Evolutionary conservation across 2,113 vertebrate species (phyloP), one percentile per base, ranked within the genome.

Genomic region (Aegithalos caudatus): DNA sequence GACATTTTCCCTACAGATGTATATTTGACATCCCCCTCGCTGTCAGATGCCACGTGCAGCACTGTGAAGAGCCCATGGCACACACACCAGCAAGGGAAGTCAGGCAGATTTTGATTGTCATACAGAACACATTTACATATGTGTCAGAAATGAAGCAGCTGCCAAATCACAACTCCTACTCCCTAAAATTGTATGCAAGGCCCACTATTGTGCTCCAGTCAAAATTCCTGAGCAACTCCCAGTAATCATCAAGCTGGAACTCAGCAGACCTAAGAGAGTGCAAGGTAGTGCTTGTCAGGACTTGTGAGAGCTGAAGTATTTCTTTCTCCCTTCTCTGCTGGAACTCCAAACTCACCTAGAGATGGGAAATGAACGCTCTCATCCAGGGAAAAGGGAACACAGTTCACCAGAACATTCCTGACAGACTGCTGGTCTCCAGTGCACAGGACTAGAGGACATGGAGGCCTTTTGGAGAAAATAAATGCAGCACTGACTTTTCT

Each of bases 121-220:
- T 12, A 44, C 28, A 87, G 73, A 25, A 85, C 84, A 92, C 33
- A 96, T 94, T 94, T 87, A 85, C 70, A 67, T 71, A 23, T 12
- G 37, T 90, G 78, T 67, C 92, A 94, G 65, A 74, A 94, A 74
- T 0, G 0, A 78, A 92, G 82, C 73, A 87, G 83, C 84, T 95
- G 92, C 81, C 94, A 96, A 87, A 89, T 76, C 90, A 74, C 40
- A 91, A 87, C 95, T 93, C 90, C 90, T 29, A 94, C 90, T 87
- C 90, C 40, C 90, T 61, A 20, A 87, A 92, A 95, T 12, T 31
- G 44, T 24, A 72, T 82, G 81, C 85, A 92, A 95, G 81, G 71
- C 81, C 66, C 65, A 28, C 85, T 51, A 51, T 23, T 91, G 88
- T 79, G 90, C 73, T 90, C 57, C 78, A 94, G 81, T 91, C 62